Evolutionary conservation across 2,888 invertebrate genomes (phyloP).

Genomic region (Erebia aethiops): DNA sequence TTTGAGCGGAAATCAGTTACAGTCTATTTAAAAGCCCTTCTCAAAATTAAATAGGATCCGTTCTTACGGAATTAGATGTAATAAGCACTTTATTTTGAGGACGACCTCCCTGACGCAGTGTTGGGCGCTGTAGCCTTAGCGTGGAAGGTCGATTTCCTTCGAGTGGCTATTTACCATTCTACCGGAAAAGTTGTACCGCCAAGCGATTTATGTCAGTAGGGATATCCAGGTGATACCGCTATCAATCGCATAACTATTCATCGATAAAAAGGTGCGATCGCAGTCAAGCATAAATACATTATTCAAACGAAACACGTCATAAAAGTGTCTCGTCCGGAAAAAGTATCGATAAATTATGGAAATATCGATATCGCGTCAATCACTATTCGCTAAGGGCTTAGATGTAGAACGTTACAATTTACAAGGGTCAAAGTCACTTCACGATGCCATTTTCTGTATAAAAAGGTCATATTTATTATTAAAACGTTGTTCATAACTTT

Average conservation of each 20-base stretch:
- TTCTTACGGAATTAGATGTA: no score
- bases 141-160: no score
- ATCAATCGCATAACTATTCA: not conserved
- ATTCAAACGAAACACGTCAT: not conserved
- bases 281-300: not conserved
- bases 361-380: slow-evolving; percentile 16
- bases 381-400: slow-evolving; percentile 6
- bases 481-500: slow-evolving; percentile 7
- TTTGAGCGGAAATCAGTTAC: not conserved
- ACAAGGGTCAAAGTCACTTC: slow-evolving; percentile 22
- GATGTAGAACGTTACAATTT: slow-evolving; percentile 6
- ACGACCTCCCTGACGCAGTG: no score
- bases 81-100: no score
- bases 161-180: no score
- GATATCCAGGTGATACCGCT: not conserved
- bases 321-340: slow-evolving; percentile 1
- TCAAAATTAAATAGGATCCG: no score
- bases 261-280: not conserved
- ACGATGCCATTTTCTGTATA: slow-evolving; percentile 3
- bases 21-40: no score
- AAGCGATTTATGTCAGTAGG: not conserved
- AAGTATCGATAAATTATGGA: slow-evolving; percentile 12
- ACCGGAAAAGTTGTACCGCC: no score
- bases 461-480: slow-evolving; percentile 14
- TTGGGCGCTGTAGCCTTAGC: no score